Conservation (phyloP, 2,797 vertebrate genomes). For the Chelidonichthys spinosus region DNA sequence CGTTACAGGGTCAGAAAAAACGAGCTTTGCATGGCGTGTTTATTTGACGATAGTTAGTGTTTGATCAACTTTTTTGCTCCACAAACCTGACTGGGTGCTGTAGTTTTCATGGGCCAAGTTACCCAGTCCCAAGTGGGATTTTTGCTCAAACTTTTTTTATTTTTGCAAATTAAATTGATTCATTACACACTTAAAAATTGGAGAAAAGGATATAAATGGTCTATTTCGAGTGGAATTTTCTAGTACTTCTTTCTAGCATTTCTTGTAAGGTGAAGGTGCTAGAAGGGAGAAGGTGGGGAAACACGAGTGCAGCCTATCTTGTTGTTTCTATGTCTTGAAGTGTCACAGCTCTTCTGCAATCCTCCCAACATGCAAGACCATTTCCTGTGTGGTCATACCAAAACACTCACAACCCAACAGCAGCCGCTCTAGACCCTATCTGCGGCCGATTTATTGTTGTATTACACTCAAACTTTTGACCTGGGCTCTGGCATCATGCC, state of each 20-base stretch:
- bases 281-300: background rate
- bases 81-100: background rate
- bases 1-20: background rate
- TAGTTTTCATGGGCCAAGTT: no score
- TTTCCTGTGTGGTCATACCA: background rate
- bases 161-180: background rate
- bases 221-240: no score
- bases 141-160: background rate
- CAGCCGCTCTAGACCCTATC: background rate
- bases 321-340: constrained; percentile 19
- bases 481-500: background rate
- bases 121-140: background rate
- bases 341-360: background rate
- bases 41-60: background rate
- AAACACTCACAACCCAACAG: background rate
- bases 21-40: background rate
- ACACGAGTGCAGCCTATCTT: constrained; percentile 10
- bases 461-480: background rate
- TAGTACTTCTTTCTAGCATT: background rate
- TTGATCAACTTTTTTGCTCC: background rate
- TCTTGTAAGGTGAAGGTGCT: background rate
- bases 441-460: background rate
- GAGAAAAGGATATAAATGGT: background rate
- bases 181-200: background rate
- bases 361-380: background rate